phyloP scores from a whole-genome alignment of 2,888 invertebrate genomes.

The Nomada ferruginata region DNA sequence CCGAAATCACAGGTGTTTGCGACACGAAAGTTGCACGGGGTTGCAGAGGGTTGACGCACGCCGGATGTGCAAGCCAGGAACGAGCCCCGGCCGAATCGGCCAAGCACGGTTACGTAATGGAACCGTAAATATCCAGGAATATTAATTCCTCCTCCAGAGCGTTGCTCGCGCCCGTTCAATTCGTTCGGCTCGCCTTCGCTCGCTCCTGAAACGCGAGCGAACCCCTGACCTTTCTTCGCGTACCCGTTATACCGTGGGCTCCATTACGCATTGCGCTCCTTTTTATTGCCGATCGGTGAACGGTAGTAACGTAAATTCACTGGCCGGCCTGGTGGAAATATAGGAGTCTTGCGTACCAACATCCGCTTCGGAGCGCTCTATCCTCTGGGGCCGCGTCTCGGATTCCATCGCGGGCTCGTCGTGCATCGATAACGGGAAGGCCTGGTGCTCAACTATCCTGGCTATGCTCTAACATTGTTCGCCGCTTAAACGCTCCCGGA shows the following conservation, averaged over 20 bases:
- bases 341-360: conserved; percentile 45
- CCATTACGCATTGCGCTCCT: conserved; percentile 73
- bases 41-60: no score
- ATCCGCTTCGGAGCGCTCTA: conserved; percentile 60
- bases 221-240: conserved; percentile 73
- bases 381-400: conserved; percentile 52
- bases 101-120: conserved; percentile 17
- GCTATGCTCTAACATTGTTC: conserved; percentile 60
- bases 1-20: no score
- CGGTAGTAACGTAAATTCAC: conserved; percentile 72
- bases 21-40: no score
- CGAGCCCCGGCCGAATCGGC: not conserved
- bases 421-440: conserved; percentile 68
- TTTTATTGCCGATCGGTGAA: conserved; percentile 71
- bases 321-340: conserved; percentile 47
- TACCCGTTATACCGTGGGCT: conserved; percentile 68
- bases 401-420: conserved; percentile 59
- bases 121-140: conserved; percentile 48
- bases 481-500: conserved; percentile 30
- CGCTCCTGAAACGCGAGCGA: conserved; percentile 66
- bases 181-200: conserved; percentile 40
- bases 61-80: no score
- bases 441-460: conserved; percentile 44
- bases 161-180: conserved; percentile 13
- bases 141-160: conserved; percentile 53